A percentile compares a stretch with the other conserved stretches of the same genome.
phyloP scores from a whole-genome alignment of 1,140 invertebrate species.

The Drosophila kurseongensis region DNA sequence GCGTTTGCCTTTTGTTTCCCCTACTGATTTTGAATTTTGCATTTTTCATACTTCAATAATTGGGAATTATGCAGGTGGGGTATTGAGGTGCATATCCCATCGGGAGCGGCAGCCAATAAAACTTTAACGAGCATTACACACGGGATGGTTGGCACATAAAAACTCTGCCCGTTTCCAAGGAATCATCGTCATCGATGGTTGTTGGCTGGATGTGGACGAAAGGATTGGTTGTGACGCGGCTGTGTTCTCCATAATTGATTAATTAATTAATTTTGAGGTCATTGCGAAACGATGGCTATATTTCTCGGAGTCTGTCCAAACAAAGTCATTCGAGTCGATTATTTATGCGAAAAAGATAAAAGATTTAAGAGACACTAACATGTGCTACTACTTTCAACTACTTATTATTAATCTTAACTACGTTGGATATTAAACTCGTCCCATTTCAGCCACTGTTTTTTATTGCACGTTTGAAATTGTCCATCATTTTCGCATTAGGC shows the following conservation, averaged over 20 bases:
- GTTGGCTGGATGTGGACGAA: slow-evolving; percentile 1
- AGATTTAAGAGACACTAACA: neutral
- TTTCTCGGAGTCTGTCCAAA: slow-evolving; percentile 33
- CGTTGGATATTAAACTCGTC: too few species aligned
- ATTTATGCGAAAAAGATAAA: slow-evolving; percentile 33
- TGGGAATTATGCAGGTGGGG: slow-evolving; percentile 37
- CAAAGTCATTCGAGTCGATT: slow-evolving; percentile 28
- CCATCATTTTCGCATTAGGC: too few species aligned
- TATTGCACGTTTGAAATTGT: too few species aligned
- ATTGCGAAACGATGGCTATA: slow-evolving; percentile 41
- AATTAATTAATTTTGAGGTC: slow-evolving; percentile 66
- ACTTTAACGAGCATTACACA: slow-evolving; percentile 55
- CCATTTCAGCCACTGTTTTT: neutral
- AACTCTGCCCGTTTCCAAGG: slow-evolving; percentile 54
- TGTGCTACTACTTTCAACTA: too few species aligned
- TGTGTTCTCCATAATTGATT: slow-evolving; percentile 78
- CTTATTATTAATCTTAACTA: too few species aligned
- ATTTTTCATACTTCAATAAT: slow-evolving; percentile 69
- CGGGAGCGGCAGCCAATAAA: slow-evolving; percentile 60
- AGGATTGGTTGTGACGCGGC: slow-evolving; percentile 27
- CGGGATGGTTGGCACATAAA: slow-evolving; percentile 54
- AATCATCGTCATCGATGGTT: slow-evolving; percentile 43
- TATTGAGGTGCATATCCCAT: slow-evolving; percentile 8
- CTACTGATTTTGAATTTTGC: slow-evolving; percentile 36
- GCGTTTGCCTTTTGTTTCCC: slow-evolving; percentile 45